phyloP scores from a whole-genome alignment of 2,113 vertebrate genomes.

The Camarhynchus parvulus region DNA sequence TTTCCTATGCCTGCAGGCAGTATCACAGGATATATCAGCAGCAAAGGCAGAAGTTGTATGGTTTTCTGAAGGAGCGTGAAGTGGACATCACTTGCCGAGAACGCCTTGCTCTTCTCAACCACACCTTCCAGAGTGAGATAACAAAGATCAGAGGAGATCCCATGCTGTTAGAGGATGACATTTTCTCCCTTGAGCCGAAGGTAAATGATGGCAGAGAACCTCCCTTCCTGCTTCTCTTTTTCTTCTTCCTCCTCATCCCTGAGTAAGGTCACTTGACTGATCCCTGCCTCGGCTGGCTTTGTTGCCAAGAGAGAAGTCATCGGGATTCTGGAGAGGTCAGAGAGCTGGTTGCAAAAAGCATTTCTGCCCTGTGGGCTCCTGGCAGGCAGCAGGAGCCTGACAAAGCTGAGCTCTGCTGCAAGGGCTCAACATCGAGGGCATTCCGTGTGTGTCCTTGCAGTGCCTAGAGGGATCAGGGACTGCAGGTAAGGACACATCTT shows the following conservation, averaged over 20 bases:
- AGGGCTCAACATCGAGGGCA: not conserved
- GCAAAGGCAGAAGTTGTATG: no score
- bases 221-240: not conserved
- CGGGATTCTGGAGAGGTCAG: not conserved
- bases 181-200: slow-evolving; percentile 81
- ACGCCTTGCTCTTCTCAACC: slow-evolving; percentile 63
- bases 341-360: not conserved
- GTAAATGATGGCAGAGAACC: slow-evolving; percentile 67
- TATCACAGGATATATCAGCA: no score
- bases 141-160: no score
- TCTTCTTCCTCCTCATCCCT: not conserved
- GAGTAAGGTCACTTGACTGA: not conserved
- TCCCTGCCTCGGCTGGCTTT: not conserved
- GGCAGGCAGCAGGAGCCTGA: rapidly evolving
- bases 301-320: not conserved
- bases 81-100: rapidly evolving
- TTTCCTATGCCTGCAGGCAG: not conserved
- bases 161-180: slow-evolving; percentile 66
- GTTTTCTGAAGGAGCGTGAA: not conserved
- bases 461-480: not conserved
- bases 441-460: not conserved
- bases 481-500: not conserved
- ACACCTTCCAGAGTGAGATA: no score
- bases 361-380: not conserved
- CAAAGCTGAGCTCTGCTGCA: not conserved